These are phyloP conservation scores for Coreius guichenoti DNA, from an alignment of 2,797 vertebrate species.

Conservation along the genomic window DNA sequence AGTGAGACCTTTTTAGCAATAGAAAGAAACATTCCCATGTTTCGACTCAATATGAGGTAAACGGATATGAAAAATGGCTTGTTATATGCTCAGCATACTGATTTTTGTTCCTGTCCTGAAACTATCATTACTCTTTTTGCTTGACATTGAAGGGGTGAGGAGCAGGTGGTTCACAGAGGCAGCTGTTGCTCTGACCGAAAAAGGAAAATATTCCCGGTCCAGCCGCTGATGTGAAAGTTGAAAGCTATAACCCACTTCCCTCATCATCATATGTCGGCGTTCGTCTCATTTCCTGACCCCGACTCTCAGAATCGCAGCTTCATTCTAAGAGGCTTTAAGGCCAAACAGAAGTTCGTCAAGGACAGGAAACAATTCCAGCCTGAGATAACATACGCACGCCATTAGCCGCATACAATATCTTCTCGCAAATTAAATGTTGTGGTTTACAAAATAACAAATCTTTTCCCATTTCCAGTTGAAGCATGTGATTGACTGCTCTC, in stretches of 20 bases:
- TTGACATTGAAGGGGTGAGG: slow-evolving; percentile 74
- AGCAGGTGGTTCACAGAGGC: slow-evolving; percentile 68
- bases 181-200: slow-evolving; percentile 70
- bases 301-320: slow-evolving; percentile 68
- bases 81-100: neutral
- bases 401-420: slow-evolving; percentile 28
- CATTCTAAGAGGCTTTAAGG: slow-evolving; percentile 62
- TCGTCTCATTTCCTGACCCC: slow-evolving; percentile 80
- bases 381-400: slow-evolving; percentile 31
- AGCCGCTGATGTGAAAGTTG: slow-evolving; percentile 74
- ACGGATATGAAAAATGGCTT: neutral
- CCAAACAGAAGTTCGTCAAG: slow-evolving; percentile 54
- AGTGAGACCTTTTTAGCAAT: neutral
- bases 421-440: slow-evolving; percentile 54
- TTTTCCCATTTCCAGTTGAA: slow-evolving; percentile 49
- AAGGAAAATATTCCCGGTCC: slow-evolving; percentile 71
- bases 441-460: slow-evolving; percentile 62
- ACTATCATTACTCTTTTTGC: slow-evolving; percentile 39
- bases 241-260: slow-evolving; percentile 76
- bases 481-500: slow-evolving; percentile 70
- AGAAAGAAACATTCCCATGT: neutral
- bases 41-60: neutral
- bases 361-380: slow-evolving; percentile 57
- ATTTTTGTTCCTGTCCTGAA: slow-evolving; percentile 13
- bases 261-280: slow-evolving; percentile 67